These are phyloP conservation scores for Mallotus villosus DNA, from an alignment of 2,797 vertebrate species.

Conservation along the genomic window DNA sequence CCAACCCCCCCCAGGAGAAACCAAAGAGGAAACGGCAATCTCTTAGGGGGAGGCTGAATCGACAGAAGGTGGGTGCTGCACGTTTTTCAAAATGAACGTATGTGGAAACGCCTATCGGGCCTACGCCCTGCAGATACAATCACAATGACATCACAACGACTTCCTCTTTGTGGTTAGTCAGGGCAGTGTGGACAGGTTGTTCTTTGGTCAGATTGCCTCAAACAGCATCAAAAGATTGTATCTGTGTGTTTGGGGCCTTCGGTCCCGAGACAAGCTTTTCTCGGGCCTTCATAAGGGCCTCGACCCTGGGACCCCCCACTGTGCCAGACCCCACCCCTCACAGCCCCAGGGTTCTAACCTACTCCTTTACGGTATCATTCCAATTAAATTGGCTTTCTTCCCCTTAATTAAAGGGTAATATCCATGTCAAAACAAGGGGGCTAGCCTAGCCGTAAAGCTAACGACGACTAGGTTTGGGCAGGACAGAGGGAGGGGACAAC, in stretches of 20 bases:
- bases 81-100: slow-evolving; percentile 26
- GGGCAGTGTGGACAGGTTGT: too few species aligned
- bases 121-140: slow-evolving; percentile 21
- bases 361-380: slow-evolving; percentile 42
- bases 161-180: too few species aligned
- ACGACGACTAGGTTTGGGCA: slow-evolving; percentile 28
- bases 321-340: slow-evolving; percentile 22
- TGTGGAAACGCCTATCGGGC: slow-evolving; percentile 17
- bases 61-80: slow-evolving; percentile 20
- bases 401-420: slow-evolving; percentile 51
- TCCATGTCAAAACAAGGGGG: slow-evolving; percentile 37
- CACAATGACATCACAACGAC: too few species aligned
- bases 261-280: too few species aligned
- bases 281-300: background rate
- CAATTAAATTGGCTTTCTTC: slow-evolving; percentile 35
- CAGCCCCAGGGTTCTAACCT: slow-evolving; percentile 27
- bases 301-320: background rate
- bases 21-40: too few species aligned
- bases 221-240: too few species aligned
- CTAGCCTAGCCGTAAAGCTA: slow-evolving; percentile 28
- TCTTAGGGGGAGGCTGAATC: too few species aligned
- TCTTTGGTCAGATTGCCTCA: too few species aligned
- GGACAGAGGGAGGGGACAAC: slow-evolving; percentile 26
- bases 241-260: too few species aligned
- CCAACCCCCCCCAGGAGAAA: slow-evolving; percentile 41